phyloP scores from a whole-genome alignment of 2,113 vertebrate genomes.

The Eurypyga helias region DNA sequence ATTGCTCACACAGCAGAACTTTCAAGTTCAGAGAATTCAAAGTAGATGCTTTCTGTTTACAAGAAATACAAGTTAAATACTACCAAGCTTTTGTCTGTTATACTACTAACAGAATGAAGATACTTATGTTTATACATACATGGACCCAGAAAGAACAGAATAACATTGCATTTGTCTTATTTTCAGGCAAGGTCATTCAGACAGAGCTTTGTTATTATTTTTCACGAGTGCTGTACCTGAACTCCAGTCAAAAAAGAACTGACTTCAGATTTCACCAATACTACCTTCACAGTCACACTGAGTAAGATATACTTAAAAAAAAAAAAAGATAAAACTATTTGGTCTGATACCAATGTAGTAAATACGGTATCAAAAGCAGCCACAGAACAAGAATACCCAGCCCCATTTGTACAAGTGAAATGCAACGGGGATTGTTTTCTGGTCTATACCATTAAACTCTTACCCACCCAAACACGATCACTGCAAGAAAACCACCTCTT shows the following conservation, averaged over 20 bases:
- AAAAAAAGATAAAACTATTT: neutral
- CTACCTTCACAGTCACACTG: neutral
- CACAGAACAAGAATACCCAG: neutral
- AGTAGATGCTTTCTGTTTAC: constrained; percentile 6
- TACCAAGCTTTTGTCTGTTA: neutral
- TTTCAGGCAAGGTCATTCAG: neutral
- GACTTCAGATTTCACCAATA: neutral
- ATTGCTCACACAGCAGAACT: neutral
- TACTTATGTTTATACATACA: neutral
- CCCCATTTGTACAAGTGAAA: neutral
- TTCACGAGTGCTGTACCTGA: neutral
- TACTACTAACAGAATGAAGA: neutral
- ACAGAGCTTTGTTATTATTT: neutral
- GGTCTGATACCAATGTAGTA: neutral
- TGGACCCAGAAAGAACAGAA: neutral
- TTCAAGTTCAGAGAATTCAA: constrained; percentile 4
- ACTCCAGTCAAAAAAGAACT: neutral
- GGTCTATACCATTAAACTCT: neutral
- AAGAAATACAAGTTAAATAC: neutral
- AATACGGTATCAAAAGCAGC: neutral
- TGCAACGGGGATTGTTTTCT: neutral
- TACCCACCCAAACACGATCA: neutral
- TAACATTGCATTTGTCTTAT: neutral
- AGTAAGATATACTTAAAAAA: neutral
- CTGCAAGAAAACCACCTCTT: neutral